Conservation (phyloP, 2,888 invertebrate species). For the Resseliella maxima region DNA sequence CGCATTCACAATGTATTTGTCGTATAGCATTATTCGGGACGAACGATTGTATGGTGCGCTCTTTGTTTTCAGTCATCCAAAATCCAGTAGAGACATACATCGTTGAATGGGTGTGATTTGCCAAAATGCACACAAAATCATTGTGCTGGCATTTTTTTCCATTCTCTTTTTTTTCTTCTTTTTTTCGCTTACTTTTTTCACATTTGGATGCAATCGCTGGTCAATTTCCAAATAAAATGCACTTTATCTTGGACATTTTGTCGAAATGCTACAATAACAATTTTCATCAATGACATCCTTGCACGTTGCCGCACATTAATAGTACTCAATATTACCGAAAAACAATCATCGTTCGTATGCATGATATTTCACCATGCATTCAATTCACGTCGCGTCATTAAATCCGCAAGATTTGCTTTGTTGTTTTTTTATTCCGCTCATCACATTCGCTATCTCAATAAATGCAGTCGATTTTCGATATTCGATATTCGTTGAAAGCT, state of each 20-base stretch:
- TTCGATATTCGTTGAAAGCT: neutral
- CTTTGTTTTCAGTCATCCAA: conserved; percentile 20
- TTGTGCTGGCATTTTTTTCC: neutral
- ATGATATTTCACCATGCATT: conserved; percentile 2
- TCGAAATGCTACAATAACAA: conserved; percentile 46
- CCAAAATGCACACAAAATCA: neutral
- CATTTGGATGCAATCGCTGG: conserved; percentile 14
- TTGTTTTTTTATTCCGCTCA: neutral
- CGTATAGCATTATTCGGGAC: neutral
- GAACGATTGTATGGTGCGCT: neutral
- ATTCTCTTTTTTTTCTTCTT: neutral
- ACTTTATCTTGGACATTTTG: conserved; percentile 46
- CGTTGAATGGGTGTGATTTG: neutral
- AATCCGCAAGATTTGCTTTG: neutral
- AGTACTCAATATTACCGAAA: neutral
- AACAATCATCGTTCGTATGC: neutral
- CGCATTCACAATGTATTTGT: neutral
- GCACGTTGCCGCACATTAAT: conserved; percentile 2
- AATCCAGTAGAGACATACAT: neutral
- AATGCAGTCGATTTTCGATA: neutral
- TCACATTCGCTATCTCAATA: neutral
- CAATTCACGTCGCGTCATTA: conserved; percentile 16
- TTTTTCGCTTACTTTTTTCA: neutral
- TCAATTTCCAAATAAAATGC: conserved; percentile 50
- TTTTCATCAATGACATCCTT: conserved; percentile 34